These are phyloP conservation scores for Apis florea DNA, from an alignment of 1,140 invertebrate genomes.

Conservation along the genomic window DNA sequence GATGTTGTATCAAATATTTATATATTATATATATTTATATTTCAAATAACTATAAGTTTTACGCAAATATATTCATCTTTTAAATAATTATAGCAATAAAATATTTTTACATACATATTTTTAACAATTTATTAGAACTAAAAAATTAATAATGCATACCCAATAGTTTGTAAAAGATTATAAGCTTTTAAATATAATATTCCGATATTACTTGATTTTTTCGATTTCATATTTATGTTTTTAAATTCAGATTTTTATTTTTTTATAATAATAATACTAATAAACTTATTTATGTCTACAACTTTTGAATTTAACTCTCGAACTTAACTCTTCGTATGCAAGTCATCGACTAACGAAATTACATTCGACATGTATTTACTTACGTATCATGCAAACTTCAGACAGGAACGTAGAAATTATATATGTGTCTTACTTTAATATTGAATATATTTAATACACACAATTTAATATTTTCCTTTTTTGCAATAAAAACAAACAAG, in stretches of 20 bases:
- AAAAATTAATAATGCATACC: conserved; percentile 68
- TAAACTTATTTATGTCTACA: neutral
- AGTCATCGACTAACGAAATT: neutral
- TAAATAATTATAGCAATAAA: neutral
- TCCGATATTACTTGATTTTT: conserved; percentile 62
- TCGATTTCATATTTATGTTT: conserved; percentile 64
- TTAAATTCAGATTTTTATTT: neutral
- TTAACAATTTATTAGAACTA: neutral
- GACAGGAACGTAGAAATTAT: conserved; percentile 14
- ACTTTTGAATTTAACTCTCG: neutral
- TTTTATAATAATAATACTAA: neutral
- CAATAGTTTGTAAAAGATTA: conserved; percentile 75
- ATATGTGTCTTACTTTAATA: too few relatives aligned
- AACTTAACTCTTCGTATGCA: neutral
- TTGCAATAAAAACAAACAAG: too few relatives aligned
- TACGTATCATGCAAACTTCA: neutral
- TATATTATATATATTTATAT: neutral
- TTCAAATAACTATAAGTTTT: neutral
- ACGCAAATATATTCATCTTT: too few relatives aligned
- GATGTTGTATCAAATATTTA: neutral
- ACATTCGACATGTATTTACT: neutral
- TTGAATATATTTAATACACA: too few relatives aligned
- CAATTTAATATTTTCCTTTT: neutral
- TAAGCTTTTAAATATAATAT: conserved; percentile 75
- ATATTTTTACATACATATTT: neutral